Percentiles rank a stretch among this genome's conserved stretches.
These are phyloP conservation scores for Carposina sasakii DNA, from an alignment of 1,140 invertebrate genomes.

Conservation along the genomic window DNA sequence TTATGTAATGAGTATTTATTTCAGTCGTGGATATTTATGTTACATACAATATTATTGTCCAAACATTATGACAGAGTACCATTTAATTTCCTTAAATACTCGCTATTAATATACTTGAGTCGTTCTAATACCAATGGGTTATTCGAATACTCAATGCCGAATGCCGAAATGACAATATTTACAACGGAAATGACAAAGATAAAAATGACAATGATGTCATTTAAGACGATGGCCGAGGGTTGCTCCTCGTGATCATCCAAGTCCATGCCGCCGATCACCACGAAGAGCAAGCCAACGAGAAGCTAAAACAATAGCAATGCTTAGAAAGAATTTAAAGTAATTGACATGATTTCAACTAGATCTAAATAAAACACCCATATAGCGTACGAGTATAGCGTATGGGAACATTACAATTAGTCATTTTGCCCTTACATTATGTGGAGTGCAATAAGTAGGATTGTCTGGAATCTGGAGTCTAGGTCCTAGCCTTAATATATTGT, in stretches of 20 bases:
- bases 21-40: too few relatives aligned
- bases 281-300: conserved; percentile 83
- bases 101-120: conserved; percentile 47
- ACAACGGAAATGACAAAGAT: conserved; percentile 85
- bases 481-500: too few relatives aligned
- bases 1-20: too few relatives aligned
- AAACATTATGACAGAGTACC: conserved; percentile 19
- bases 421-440: too few relatives aligned
- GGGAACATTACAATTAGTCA: too few relatives aligned
- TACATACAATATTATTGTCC: too few relatives aligned
- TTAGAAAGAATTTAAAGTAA: too few relatives aligned
- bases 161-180: conserved; percentile 86
- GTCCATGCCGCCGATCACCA: conserved; percentile 85
- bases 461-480: too few relatives aligned
- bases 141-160: conserved; percentile 84
- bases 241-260: conserved; percentile 83
- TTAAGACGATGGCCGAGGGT: conserved; percentile 80
- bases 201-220: conserved; percentile 84
- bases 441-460: too few relatives aligned
- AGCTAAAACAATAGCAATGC: conserved; percentile 73
- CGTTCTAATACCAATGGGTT: conserved; percentile 72
- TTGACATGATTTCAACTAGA: too few relatives aligned
- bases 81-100: conserved; percentile 55
- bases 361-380: too few relatives aligned
- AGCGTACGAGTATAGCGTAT: too few relatives aligned